Base-by-base conservation (phyloP, 2,797 vertebrate genomes). In the Oreonectes daqikongensis region DNA sequence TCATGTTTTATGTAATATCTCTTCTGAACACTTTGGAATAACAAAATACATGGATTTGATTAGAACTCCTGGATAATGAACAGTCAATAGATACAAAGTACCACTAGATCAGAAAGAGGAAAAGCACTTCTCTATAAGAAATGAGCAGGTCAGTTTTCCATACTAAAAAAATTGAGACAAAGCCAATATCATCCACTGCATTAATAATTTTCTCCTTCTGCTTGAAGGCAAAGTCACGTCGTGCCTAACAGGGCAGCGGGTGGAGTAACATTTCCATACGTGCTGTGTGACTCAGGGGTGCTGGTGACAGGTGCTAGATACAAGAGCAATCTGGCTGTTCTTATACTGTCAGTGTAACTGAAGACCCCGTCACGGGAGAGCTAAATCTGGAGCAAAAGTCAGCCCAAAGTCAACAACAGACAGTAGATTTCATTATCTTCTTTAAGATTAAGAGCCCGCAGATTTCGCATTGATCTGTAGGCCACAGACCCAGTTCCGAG, bases 311-410 rank as follows among this genome's bases (percentile, higher is more conserved):
- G 75, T 76, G 64, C 75, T 60, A 57, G 74, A 69, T 53, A 50
- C 48, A 79, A 66, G 64, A 74, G 68, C 42, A 17, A 81, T 80
- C 72, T 69, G 83, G 53, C 64, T 80, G 69, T 78, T 85, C 79
- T 84, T 85, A 82, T 82, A 87, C 40, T 68, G 85, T 75, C 79
- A 35, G 55, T 69, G 88, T 86, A 89, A 90, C 85, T 50, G 0
- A 81, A 89, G 74, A 60, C 74, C 48, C 53, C 42, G 2, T 44
- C 59, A 71, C 57, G 38, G 18, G 81, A 77, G 57, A 50, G 59
- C 79, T 82, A 84, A 83, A 78, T 80, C 59, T 78, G 69, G 81
- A 85, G 77, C 65, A 71, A 72, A 75, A 61, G 79, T 79, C 78
- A 72, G 72, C 66, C 50, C 60, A 77, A 22, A 82, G 69, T 76